Percentiles rank a stretch among this genome's conserved stretches.
Conservation (phyloP, 2,888 invertebrate species). For the Drosophila cyrtoloma region DNA sequence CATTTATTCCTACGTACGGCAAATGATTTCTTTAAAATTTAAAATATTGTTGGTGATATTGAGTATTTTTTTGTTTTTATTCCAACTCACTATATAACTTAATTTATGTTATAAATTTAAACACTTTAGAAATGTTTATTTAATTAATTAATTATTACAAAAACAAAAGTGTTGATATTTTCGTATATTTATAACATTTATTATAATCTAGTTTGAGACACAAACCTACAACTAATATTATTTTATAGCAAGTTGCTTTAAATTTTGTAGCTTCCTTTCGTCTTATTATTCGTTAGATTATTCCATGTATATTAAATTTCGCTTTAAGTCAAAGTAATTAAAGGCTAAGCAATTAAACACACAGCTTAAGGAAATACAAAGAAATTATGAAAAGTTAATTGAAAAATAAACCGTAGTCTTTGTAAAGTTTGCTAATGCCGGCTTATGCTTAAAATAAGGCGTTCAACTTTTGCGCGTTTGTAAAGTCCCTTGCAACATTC, state of each 20-base stretch:
- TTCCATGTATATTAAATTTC: neutral
- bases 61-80: neutral
- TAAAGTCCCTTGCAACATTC: neutral
- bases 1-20: neutral
- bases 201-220: neutral
- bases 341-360: slow-evolving; percentile 15
- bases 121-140: neutral
- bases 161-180: no score
- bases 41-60: neutral
- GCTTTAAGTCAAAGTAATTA: slow-evolving; percentile 15
- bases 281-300: neutral
- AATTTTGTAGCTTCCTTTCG: neutral
- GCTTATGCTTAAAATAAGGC: slow-evolving; percentile 2
- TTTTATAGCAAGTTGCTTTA: neutral
- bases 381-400: slow-evolving; percentile 28
- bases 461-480: neutral
- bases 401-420: slow-evolving; percentile 11
- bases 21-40: neutral
- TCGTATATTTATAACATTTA: no score
- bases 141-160: neutral
- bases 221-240: neutral
- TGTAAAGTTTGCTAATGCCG: neutral
- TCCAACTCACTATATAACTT: neutral
- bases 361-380: neutral
- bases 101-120: neutral